Percentiles rank a stretch among this genome's conserved stretches.
Conservation (phyloP, 2,113 vertebrate genomes). For the Gasterosteus aculeatus region DNA sequence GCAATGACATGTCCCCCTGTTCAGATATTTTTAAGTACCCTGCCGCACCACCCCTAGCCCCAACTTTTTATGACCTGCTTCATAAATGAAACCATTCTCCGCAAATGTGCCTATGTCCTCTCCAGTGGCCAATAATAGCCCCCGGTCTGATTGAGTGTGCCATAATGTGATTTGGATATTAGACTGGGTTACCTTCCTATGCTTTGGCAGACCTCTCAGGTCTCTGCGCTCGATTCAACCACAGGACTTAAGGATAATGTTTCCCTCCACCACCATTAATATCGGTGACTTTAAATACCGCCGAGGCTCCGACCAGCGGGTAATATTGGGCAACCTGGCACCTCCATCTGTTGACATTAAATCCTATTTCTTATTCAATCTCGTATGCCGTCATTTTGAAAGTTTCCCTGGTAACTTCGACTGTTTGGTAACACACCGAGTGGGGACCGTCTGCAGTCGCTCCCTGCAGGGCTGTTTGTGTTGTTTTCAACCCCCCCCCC, state of each 20-base stretch:
- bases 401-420: conserved; percentile 73
- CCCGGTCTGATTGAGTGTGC: conserved; percentile 61
- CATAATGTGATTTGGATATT: conserved; percentile 76
- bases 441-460: conserved; percentile 26
- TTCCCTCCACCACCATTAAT: conserved; percentile 77
- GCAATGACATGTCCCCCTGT: conserved; percentile 66
- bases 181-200: conserved; percentile 60
- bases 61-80: conserved; percentile 75
- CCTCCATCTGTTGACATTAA: conserved; percentile 71
- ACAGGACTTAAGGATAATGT: conserved; percentile 65
- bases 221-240: conserved; percentile 67
- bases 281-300: conserved; percentile 64
- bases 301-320: conserved; percentile 55
- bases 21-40: conserved; percentile 69
- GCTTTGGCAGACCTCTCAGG: conserved; percentile 64
- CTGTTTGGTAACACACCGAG: conserved; percentile 72
- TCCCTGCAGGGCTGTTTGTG: neutral
- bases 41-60: conserved; percentile 48
- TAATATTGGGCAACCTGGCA: conserved; percentile 76
- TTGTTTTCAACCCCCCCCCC: neutral
- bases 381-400: conserved; percentile 63
- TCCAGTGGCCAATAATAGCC: conserved; percentile 75
- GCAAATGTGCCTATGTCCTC: conserved; percentile 72
- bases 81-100: conserved; percentile 80
- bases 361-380: conserved; percentile 64